Evolutionary conservation across 1,140 invertebrate species (phyloP).

Genomic region (Pseudomyrmex dendroicus): DNA sequence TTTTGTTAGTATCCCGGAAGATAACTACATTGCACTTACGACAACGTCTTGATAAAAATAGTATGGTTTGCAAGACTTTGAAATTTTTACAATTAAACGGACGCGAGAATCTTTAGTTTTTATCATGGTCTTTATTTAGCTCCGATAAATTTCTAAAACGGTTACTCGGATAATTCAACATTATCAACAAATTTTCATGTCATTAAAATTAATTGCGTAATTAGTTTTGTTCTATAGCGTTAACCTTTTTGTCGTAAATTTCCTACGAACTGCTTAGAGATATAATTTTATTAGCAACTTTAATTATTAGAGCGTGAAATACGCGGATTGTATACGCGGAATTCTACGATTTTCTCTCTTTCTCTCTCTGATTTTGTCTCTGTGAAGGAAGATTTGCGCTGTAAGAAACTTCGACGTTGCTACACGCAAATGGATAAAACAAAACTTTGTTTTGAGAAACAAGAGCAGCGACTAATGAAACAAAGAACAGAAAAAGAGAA

Average conservation of each 20-base stretch:
- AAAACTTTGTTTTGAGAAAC: conserved; percentile 38
- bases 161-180: not conserved
- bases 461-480: conserved; percentile 18
- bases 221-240: not conserved
- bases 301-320: not conserved
- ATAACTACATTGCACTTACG: not conserved
- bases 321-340: not conserved
- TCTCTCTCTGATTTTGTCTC: not conserved
- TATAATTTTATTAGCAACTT: not conserved
- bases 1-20: conserved; percentile 15
- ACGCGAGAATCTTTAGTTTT: not conserved
- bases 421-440: conserved; percentile 21
- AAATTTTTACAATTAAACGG: conserved; percentile 21
- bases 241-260: not conserved
- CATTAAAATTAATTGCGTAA: not conserved
- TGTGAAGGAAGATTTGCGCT: not conserved
- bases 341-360: not conserved
- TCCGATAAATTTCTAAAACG: not conserved
- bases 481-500: not conserved
- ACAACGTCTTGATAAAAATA: conserved; percentile 16
- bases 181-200: not conserved
- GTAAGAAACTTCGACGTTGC: conserved; percentile 23
- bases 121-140: too few relatives aligned
- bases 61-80: not conserved
- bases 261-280: not conserved